These are phyloP conservation scores for Phoxinus phoxinus DNA, from an alignment of 2,113 vertebrate genomes.

Conservation along the genomic window DNA sequence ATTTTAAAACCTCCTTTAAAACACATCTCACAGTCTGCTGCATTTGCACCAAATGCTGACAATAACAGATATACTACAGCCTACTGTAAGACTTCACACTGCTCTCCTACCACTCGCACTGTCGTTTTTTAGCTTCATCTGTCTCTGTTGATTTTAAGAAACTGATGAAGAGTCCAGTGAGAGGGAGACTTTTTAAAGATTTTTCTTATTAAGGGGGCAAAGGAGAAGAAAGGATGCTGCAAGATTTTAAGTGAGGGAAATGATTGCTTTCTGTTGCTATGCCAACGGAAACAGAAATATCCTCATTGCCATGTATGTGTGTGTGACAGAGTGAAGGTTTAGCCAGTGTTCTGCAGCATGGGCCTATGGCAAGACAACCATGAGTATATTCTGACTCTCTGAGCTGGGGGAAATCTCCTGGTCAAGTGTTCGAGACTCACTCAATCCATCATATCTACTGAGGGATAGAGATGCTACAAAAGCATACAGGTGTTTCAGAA, in stretches of 20 bases:
- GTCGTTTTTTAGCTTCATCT: background rate
- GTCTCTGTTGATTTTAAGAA: slow-evolving; percentile 9
- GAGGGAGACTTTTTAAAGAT: background rate
- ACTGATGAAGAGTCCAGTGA: slow-evolving; percentile 29
- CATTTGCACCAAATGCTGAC: slow-evolving; percentile 21
- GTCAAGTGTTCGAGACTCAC: slow-evolving; percentile 1
- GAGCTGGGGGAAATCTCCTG: slow-evolving; percentile 15
- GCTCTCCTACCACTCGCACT: background rate
- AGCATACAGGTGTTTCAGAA: slow-evolving; percentile 22
- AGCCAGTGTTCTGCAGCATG: slow-evolving; percentile 27
- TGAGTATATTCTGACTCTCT: slow-evolving; percentile 18
- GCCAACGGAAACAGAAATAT: slow-evolving; percentile 76
- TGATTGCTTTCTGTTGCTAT: slow-evolving; percentile 76
- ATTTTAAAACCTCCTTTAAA: background rate
- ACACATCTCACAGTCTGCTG: background rate
- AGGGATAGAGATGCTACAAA: background rate
- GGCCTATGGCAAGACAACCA: slow-evolving; percentile 33
- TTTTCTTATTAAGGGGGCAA: slow-evolving; percentile 53
- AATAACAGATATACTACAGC: background rate
- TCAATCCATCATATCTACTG: slow-evolving; percentile 19
- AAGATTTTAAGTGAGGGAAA: slow-evolving; percentile 64
- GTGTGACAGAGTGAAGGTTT: slow-evolving; percentile 24
- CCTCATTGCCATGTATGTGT: slow-evolving; percentile 57
- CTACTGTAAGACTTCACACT: background rate
- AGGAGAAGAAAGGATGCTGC: slow-evolving; percentile 55